These are phyloP conservation scores for Hydractinia symbiolongicarpus DNA, from an alignment of 30 jellyfish, hydroid and myxozoan genomes.

Conservation along the genomic window DNA sequence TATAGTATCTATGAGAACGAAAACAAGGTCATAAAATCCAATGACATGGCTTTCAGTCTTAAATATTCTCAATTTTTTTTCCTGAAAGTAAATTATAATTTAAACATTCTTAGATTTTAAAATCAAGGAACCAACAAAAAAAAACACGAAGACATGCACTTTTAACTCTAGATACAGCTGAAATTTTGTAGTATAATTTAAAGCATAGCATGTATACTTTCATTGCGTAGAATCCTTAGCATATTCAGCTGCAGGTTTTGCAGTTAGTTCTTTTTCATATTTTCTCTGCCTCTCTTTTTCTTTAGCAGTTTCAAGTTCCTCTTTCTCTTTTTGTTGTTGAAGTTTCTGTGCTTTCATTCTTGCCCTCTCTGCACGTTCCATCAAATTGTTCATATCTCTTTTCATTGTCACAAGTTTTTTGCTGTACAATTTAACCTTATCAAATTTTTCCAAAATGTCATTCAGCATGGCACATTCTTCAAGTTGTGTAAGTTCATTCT, in stretches of 20 bases:
- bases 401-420: slow-evolving; percentile 27
- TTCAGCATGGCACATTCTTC: slow-evolving; percentile 22
- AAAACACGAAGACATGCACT: too few relatives aligned
- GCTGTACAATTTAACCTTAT: slow-evolving; percentile 28
- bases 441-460: slow-evolving; percentile 30
- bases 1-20: too few relatives aligned
- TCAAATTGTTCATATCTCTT: slow-evolving; percentile 18
- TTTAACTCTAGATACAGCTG: too few relatives aligned
- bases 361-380: slow-evolving; percentile 17
- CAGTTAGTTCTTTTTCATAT: slow-evolving; percentile 35
- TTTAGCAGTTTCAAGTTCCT: slow-evolving; percentile 28
- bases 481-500: slow-evolving; percentile 35
- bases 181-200: too few relatives aligned
- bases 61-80: too few relatives aligned
- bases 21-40: too few relatives aligned
- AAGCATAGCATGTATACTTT: too few relatives aligned
- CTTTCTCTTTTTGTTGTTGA: slow-evolving; percentile 26
- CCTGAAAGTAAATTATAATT: too few relatives aligned
- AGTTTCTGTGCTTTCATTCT: slow-evolving; percentile 21
- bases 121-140: too few relatives aligned
- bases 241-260: slow-evolving; percentile 32
- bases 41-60: too few relatives aligned
- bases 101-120: too few relatives aligned
- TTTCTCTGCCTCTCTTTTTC: slow-evolving; percentile 38
- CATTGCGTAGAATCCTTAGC: background rate